Evolutionary conservation across 2,888 invertebrate genomes (phyloP).

Genomic region (Tipula confusa): DNA sequence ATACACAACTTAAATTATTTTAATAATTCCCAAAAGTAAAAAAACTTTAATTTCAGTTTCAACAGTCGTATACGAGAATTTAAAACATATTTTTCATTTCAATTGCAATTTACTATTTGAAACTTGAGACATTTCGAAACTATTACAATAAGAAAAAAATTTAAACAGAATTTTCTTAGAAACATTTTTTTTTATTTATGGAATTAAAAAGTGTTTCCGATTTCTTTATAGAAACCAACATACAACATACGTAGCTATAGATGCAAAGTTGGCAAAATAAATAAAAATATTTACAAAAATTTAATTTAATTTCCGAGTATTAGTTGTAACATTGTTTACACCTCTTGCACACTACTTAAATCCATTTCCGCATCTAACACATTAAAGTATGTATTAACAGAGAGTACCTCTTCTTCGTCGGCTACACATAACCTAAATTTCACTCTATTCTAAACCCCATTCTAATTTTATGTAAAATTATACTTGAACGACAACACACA

Average conservation of each 20-base stretch:
- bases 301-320: neutral
- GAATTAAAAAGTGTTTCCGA: neutral
- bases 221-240: neutral
- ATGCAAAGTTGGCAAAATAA: neutral
- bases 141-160: neutral
- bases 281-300: neutral
- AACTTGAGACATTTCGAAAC: slow-evolving; percentile 3
- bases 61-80: neutral
- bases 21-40: neutral
- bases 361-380: neutral
- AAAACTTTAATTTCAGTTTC: neutral
- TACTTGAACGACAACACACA: neutral
- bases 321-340: neutral
- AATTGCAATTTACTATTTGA: neutral
- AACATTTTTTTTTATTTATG: neutral
- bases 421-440: neutral
- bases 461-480: neutral
- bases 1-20: neutral
- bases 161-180: neutral
- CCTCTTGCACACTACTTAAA: neutral
- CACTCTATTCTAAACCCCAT: neutral
- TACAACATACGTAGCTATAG: neutral
- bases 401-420: neutral
- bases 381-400: neutral
- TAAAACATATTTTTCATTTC: neutral